A percentile compares a stretch with the other conserved stretches of the same genome.
Evolutionary conservation across 2,888 invertebrate species (phyloP).

Genomic region (Prosopocoilus inquinatus): DNA sequence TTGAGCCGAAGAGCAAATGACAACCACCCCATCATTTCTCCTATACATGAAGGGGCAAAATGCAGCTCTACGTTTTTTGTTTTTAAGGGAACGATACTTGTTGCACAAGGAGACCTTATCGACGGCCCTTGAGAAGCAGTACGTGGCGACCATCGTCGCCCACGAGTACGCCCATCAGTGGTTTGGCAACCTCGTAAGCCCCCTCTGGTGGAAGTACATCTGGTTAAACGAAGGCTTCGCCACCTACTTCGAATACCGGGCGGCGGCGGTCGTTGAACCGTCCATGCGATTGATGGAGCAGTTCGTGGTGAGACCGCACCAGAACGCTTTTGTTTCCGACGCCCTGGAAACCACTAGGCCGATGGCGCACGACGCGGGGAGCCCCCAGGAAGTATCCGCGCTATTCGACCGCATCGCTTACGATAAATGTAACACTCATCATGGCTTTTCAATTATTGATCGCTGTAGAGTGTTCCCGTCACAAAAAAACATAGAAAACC

Average conservation of each 20-base stretch:
- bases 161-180: constrained; percentile 73
- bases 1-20: not conserved
- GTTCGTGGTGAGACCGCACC: constrained; percentile 48
- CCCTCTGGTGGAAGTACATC: constrained; percentile 62
- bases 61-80: not conserved
- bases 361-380: constrained; percentile 53
- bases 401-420: constrained; percentile 69
- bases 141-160: constrained; percentile 53
- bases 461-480: too few relatives aligned
- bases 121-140: constrained; percentile 50
- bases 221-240: constrained; percentile 75
- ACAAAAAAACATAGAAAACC: too few relatives aligned
- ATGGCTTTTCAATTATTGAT: too few relatives aligned
- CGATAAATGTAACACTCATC: constrained; percentile 57
- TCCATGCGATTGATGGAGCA: constrained; percentile 48
- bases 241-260: constrained; percentile 54
- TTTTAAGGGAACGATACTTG: constrained; percentile 11
- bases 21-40: not conserved
- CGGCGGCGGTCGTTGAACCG: constrained; percentile 45
- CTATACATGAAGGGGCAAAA: too few relatives aligned
- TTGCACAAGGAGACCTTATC: constrained; percentile 27
- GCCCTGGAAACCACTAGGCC: constrained; percentile 56
- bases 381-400: constrained; percentile 55
- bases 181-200: constrained; percentile 67
- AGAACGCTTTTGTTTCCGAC: constrained; percentile 59